Percentiles rank a stretch among this genome's conserved stretches.
Conservation (phyloP, 1,140 invertebrate species). For the Cydia splendana region DNA sequence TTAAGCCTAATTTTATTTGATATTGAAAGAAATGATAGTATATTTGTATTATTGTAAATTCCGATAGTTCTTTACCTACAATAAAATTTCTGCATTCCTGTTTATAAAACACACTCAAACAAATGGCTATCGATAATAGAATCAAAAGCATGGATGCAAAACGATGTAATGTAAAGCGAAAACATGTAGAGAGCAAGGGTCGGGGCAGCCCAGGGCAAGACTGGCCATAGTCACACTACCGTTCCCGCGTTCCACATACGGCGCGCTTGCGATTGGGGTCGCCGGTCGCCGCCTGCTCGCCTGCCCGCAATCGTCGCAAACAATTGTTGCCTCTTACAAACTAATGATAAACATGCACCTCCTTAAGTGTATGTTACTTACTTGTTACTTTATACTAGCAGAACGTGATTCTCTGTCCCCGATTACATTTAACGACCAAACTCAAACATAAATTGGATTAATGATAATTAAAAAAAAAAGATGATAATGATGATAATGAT, state of each 20-base stretch:
- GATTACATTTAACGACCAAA: slow-evolving; percentile 7
- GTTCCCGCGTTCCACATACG: slow-evolving; percentile 68
- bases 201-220: slow-evolving; percentile 47
- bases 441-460: background rate
- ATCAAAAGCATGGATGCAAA: slow-evolving; percentile 26
- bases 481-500: too few relatives aligned
- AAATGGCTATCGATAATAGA: slow-evolving; percentile 31
- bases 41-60: background rate
- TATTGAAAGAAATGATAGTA: background rate
- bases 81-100: background rate
- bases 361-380: slow-evolving; percentile 34
- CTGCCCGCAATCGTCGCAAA: slow-evolving; percentile 24
- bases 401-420: background rate
- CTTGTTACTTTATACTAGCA: slow-evolving; percentile 5
- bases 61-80: background rate
- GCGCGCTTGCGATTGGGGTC: slow-evolving; percentile 48
- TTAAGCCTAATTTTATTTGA: too few relatives aligned
- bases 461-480: background rate
- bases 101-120: slow-evolving; percentile 17
- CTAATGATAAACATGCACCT: slow-evolving; percentile 40
- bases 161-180: slow-evolving; percentile 37
- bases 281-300: slow-evolving; percentile 39
- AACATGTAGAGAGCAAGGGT: slow-evolving; percentile 46
- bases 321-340: slow-evolving; percentile 36
- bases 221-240: slow-evolving; percentile 47